A percentile compares a stretch with the other conserved stretches of the same genome.
phyloP scores from a whole-genome alignment of 2,113 vertebrate genomes.

The Tricholaema leucomelas region DNA sequence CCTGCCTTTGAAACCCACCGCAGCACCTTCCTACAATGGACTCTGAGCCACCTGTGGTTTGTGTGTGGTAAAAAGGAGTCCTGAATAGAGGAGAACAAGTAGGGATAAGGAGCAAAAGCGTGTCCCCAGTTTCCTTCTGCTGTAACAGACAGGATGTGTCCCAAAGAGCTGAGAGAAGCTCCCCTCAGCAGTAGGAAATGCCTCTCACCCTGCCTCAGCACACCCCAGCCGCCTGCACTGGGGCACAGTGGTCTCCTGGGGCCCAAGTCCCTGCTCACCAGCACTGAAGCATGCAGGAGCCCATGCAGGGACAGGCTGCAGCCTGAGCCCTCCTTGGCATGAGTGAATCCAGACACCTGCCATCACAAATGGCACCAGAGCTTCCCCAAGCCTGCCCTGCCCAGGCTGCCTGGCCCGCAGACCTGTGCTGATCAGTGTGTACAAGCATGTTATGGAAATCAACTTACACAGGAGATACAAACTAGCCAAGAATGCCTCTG shows the following conservation, averaged over 20 bases:
- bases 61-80: neutral
- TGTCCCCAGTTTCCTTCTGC: neutral
- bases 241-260: no score
- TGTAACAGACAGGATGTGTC: neutral
- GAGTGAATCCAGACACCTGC: neutral
- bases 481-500: accelerated
- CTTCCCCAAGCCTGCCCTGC: neutral
- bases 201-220: neutral
- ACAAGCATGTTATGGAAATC: neutral
- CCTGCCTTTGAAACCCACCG: no score
- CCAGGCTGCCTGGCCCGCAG: neutral
- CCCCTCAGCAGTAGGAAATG: neutral
- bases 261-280: neutral
- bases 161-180: neutral
- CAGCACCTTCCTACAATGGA: no score
- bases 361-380: neutral
- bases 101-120: neutral
- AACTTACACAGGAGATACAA: neutral
- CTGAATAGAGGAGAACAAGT: neutral
- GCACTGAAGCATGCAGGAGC: no score
- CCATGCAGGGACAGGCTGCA: neutral
- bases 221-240: no score
- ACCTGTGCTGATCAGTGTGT: neutral
- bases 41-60: neutral
- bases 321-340: neutral